Base-by-base conservation (phyloP, 2,888 invertebrate species). In the Lasioglossum malachurum region DNA sequence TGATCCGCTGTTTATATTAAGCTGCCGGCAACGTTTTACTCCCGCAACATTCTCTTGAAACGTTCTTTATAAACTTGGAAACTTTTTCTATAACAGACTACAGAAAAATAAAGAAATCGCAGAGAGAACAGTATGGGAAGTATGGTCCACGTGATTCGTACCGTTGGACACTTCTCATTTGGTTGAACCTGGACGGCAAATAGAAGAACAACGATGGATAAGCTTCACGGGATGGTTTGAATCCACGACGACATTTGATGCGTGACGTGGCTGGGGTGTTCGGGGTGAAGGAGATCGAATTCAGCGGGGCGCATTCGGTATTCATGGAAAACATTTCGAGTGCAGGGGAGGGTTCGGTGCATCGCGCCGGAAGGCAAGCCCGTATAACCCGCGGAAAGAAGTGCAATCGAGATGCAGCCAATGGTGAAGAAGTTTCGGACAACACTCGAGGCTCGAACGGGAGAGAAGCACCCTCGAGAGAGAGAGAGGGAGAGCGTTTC, bases 271-370 rank as follows among this genome's bases (percentile, higher is more conserved):
- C 67, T 73, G 78, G 80, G 77, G 44, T 44, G 72, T 27, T 38
- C 38, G 64, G 41, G 53, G 60, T 57, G 78, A 44, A 67, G 49
- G 75, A 84, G 84, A 91, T 91, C 89, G 90, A 88, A 91, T 92
- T 89, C 89, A 80, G 90, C 78, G 80, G 80, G 89, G 27, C 79
- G 88, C 92, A 93, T 92, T 92, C 92, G 86, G 91, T 93, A 92
- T 93, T 93, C 92, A 93, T 92, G 88, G 92, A 91, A 93, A 92
- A 90, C 88, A 89, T 91, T 91, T 91, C 84, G 75, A 81, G 86
- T 72, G 57, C 71, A 27, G 27, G 14, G 60, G 49, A 60, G 75
- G 80, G 76, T 46, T 64, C 83, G 83, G 73, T 73, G 76, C 38
- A 27, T 83, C 76, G 72, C 75, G 67, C 81, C 46, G 35, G 75